These are phyloP conservation scores for Agrochola circellaris DNA, from an alignment of 2,888 invertebrate species.

Conservation along the genomic window DNA sequence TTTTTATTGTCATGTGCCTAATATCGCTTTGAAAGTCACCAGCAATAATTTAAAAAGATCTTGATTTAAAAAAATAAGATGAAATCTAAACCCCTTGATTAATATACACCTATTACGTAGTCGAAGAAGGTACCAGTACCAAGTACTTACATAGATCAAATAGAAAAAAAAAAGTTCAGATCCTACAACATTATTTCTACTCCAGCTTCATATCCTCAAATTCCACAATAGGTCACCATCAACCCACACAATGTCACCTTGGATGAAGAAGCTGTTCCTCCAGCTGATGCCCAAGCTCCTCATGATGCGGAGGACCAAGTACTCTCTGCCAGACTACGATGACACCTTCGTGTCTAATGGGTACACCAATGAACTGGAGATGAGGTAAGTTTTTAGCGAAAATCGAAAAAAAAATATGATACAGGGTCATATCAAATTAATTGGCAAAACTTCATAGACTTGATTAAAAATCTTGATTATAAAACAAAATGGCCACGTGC, in stretches of 20 bases:
- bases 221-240: slow-evolving; percentile 94
- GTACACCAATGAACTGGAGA: slow-evolving; percentile 95
- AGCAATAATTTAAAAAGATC: neutral
- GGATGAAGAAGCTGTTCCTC: slow-evolving; percentile 97
- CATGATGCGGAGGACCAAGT: slow-evolving; percentile 97
- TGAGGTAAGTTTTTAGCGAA: slow-evolving; percentile 92
- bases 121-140: neutral
- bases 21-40: slow-evolving; percentile 1
- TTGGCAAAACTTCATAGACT: neutral
- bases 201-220: slow-evolving; percentile 27
- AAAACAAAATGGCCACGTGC: neutral
- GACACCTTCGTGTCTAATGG: slow-evolving; percentile 95
- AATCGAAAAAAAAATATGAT: too few relatives aligned
- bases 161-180: slow-evolving; percentile 8
- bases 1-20: neutral
- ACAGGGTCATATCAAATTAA: neutral
- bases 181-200: neutral
- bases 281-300: slow-evolving; percentile 97
- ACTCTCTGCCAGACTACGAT: slow-evolving; percentile 95
- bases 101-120: neutral
- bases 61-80: neutral
- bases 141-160: neutral
- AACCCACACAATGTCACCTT: slow-evolving; percentile 98
- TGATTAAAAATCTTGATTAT: neutral
- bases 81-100: neutral